phyloP scores from a whole-genome alignment of 2,113 vertebrate genomes.

The Halcyon senegalensis region DNA sequence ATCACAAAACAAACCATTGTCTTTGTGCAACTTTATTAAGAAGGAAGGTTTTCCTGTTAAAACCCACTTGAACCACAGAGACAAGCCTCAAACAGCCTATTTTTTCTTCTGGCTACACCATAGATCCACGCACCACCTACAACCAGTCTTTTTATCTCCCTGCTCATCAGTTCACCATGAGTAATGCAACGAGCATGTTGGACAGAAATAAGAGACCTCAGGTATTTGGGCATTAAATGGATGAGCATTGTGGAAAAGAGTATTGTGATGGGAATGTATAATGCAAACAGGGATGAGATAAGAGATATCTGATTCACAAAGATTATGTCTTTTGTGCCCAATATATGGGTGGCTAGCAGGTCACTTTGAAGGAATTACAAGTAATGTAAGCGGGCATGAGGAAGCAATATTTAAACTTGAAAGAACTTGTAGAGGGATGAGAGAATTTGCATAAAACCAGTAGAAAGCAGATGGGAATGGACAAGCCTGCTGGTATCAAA shows the following conservation, averaged over 20 bases:
- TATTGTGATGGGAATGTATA: slow-evolving; percentile 10
- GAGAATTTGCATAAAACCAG: slow-evolving; percentile 68
- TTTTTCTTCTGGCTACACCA: not conserved
- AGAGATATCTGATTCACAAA: slow-evolving; percentile 59
- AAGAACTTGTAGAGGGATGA: slow-evolving; percentile 67
- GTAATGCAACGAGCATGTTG: not conserved
- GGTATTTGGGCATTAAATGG: slow-evolving; percentile 44
- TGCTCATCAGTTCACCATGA: not conserved
- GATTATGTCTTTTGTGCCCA: slow-evolving; percentile 56
- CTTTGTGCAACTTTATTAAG: not conserved
- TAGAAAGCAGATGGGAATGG: slow-evolving; percentile 59
- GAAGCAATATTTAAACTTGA: slow-evolving; percentile 64
- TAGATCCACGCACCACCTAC: not conserved
- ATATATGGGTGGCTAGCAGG: slow-evolving; percentile 54
- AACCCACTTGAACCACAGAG: not conserved
- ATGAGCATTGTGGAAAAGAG: slow-evolving; percentile 20
- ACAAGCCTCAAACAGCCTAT: not conserved
- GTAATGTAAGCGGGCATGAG: slow-evolving; percentile 56
- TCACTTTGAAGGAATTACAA: slow-evolving; percentile 48
- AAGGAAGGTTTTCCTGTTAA: not conserved
- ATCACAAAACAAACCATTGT: not conserved
- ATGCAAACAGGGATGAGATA: slow-evolving; percentile 63
- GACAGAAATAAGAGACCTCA: slow-evolving; percentile 29
- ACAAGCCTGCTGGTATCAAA: slow-evolving; percentile 60
- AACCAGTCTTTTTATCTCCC: slow-evolving; percentile 25